Conservation (phyloP, 2,113 vertebrate species). For the Dipodomys stephensi region DNA sequence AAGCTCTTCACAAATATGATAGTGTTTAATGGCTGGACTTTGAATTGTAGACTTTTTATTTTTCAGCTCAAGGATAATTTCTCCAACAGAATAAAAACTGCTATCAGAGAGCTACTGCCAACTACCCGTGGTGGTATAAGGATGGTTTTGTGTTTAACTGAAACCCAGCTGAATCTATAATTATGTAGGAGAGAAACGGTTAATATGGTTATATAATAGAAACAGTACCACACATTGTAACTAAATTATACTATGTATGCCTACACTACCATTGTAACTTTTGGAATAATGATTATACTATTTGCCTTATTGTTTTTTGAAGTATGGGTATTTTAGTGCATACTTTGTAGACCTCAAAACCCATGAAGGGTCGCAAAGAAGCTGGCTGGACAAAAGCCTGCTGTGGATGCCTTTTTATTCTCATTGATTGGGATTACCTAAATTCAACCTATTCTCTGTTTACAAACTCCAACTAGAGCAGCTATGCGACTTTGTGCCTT, state of each 20-base stretch:
- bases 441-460: conserved; percentile 88
- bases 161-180: conserved; percentile 70
- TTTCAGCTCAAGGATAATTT: conserved; percentile 53
- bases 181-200: conserved; percentile 85
- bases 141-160: conserved; percentile 82
- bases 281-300: conserved; percentile 88
- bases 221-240: conserved; percentile 89
- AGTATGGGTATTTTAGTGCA: conserved; percentile 85
- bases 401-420: conserved; percentile 89
- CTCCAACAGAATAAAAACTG: conserved; percentile 68
- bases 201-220: conserved; percentile 86
- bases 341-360: conserved; percentile 88
- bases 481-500: conserved; percentile 91
- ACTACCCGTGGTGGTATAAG: conserved; percentile 82
- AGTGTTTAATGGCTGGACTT: conserved; percentile 88
- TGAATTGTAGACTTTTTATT: conserved; percentile 51
- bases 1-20: conserved; percentile 97
- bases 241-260: conserved; percentile 90
- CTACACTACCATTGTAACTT: conserved; percentile 91
- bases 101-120: conserved; percentile 82
- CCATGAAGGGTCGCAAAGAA: conserved; percentile 85
- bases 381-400: conserved; percentile 84
- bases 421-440: conserved; percentile 86
- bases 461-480: conserved; percentile 91
- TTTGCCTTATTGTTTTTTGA: conserved; percentile 92